Evolutionary conservation across 2,113 vertebrate genomes (phyloP).

Genomic region (Perca schrenkii): DNA sequence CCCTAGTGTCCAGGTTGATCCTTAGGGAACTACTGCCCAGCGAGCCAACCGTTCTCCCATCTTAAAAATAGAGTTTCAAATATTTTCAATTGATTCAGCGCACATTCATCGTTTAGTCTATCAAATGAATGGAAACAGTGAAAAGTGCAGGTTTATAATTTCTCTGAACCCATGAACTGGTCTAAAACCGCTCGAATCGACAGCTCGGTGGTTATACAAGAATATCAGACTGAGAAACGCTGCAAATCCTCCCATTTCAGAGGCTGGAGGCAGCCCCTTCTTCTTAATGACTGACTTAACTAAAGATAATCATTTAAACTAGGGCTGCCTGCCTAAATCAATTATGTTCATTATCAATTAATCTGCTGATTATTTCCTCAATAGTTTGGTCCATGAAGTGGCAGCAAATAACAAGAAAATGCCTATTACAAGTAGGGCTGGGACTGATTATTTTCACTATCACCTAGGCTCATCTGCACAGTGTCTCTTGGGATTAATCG

Average conservation of each 20-base stretch:
- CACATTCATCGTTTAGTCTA: neutral
- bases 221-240: neutral
- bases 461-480: no score
- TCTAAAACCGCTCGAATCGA: no score
- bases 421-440: neutral
- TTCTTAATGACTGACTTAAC: neutral
- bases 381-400: neutral
- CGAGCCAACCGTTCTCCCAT: accelerated
- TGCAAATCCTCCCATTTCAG: neutral
- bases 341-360: no score
- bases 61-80: neutral
- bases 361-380: no score
- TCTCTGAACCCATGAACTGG: neutral
- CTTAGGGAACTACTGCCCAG: neutral
- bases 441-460: neutral
- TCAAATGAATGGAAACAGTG: neutral
- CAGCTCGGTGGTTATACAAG: no score
- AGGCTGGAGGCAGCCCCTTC: neutral
- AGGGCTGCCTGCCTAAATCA: no score
- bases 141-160: neutral
- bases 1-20: neutral
- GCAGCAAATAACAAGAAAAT: neutral
- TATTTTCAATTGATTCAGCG: no score
- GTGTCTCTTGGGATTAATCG: neutral
- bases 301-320: neutral